These are phyloP conservation scores for Epistrophe eligans DNA, from an alignment of 2,888 invertebrate genomes.

Conservation along the genomic window DNA sequence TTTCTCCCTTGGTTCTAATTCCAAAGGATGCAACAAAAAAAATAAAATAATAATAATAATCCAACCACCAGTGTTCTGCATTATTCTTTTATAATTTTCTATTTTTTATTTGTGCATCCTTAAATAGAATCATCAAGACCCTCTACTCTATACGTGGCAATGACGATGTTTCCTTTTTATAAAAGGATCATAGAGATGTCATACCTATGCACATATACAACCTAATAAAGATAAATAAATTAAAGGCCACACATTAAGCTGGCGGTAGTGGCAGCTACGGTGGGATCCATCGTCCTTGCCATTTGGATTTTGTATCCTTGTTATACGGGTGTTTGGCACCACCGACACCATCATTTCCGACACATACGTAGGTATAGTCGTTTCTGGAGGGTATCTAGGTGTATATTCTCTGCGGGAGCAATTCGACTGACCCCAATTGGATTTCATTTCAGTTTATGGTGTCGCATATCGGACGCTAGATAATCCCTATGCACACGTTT, in stretches of 20 bases:
- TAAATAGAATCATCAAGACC: constrained; percentile 45
- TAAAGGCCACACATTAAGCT: constrained; percentile 74
- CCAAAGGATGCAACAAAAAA: constrained; percentile 45
- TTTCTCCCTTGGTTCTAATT: constrained; percentile 67
- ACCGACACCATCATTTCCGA: neutral
- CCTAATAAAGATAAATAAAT: constrained; percentile 72
- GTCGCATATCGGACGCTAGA: constrained; percentile 70
- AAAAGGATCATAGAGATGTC: constrained; percentile 40
- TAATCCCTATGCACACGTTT: constrained; percentile 63
- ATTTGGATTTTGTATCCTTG: constrained; percentile 68
- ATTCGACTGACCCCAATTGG: constrained; percentile 73
- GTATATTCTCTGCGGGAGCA: constrained; percentile 33
- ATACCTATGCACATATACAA: constrained; percentile 8
- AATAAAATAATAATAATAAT: neutral
- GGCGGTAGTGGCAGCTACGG: neutral
- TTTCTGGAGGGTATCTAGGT: neutral
- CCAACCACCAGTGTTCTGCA: constrained; percentile 32
- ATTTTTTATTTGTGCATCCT: constrained; percentile 10
- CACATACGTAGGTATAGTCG: neutral
- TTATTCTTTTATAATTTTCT: constrained; percentile 41
- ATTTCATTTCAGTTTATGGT: constrained; percentile 74
- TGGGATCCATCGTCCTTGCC: constrained; percentile 46
- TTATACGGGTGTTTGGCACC: constrained; percentile 37
- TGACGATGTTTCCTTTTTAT: constrained; percentile 23
- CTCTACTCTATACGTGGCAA: constrained; percentile 10